Evolutionary conservation across 2,888 invertebrate genomes (phyloP), one percentile per base, ranked within the genome.

Genomic region (Agelastica alni): DNA sequence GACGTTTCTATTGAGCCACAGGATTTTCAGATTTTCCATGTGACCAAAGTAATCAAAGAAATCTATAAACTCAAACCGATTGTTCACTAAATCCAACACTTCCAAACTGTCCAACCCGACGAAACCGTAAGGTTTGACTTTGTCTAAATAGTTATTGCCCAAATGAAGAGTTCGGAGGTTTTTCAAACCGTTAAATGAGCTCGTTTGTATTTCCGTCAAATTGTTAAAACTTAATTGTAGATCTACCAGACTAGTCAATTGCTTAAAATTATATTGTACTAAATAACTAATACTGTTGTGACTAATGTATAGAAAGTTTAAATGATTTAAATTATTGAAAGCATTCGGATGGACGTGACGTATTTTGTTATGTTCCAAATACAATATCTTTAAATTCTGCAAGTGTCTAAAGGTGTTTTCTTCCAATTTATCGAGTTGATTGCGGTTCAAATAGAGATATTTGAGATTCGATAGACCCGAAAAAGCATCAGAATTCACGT

Each of bases 341-440:
- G 75, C 75, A 3, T 71, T 71, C 13, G 67, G 67, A 39, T 76
- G 74, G 2, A 80, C 69, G 18, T 70, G 70, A 1, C 63, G 49
- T 43, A 80, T 76, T 22, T 67, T 62, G 45, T 80, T 80, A 47
- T 74, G 69, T 58, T 77, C 75, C 30, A 79, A 58, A 51, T 77
- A 70, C 14, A 80, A 62, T 28, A 74, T 74, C 36, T 75, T 73
- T 36, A 80, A 58, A 42, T 69, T 73, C 2, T 66, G 67, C 17
- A 79, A 57, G 60, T 71, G 68, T 10, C 65, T 65, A 54, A 80
- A 78, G 10, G 70, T 68, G 17, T 71, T 67, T 9, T 70, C 70
- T 2, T 72, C 72, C 30, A 80, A 60, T 41, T 65, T 72, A 14
- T 65, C 62, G n/a, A 79, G 60, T n/a, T 71, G 66, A 60, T 80